Conservation (phyloP, 2,113 vertebrate genomes). For the Urocitellus parryii region DNA sequence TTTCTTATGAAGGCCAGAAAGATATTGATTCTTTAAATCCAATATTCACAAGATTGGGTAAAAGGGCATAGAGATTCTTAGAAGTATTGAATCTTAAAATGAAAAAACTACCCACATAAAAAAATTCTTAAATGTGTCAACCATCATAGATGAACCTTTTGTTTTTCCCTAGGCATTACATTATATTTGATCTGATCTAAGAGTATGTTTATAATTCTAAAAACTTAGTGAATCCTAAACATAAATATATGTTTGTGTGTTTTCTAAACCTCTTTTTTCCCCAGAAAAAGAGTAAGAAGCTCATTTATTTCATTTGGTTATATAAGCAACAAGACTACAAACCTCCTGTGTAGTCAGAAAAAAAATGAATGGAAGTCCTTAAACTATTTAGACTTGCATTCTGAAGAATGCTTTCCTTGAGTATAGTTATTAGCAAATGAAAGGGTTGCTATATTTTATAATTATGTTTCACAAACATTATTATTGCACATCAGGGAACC, state of each 20-base stretch:
- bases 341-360: not conserved
- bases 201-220: slow-evolving; percentile 36
- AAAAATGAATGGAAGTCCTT: slow-evolving; percentile 43
- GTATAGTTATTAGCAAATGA: slow-evolving; percentile 67
- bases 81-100: slow-evolving; percentile 33
- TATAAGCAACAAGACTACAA: slow-evolving; percentile 41
- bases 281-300: not conserved
- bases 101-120: not conserved
- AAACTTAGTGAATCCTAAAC: not conserved
- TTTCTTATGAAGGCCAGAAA: slow-evolving; percentile 57
- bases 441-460: slow-evolving; percentile 55
- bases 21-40: not conserved
- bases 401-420: slow-evolving; percentile 54
- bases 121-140: not conserved
- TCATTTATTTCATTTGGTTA: slow-evolving; percentile 58
- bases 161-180: not conserved
- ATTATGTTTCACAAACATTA: slow-evolving; percentile 54
- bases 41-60: slow-evolving; percentile 45
- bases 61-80: slow-evolving; percentile 20
- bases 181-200: slow-evolving; percentile 35
- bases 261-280: not conserved
- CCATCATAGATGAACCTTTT: not conserved
- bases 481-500: slow-evolving; percentile 44
- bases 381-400: slow-evolving; percentile 54
- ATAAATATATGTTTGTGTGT: not conserved